Base-by-base conservation (phyloP, 2,113 vertebrate genomes). In the Microtus ochrogaster region DNA sequence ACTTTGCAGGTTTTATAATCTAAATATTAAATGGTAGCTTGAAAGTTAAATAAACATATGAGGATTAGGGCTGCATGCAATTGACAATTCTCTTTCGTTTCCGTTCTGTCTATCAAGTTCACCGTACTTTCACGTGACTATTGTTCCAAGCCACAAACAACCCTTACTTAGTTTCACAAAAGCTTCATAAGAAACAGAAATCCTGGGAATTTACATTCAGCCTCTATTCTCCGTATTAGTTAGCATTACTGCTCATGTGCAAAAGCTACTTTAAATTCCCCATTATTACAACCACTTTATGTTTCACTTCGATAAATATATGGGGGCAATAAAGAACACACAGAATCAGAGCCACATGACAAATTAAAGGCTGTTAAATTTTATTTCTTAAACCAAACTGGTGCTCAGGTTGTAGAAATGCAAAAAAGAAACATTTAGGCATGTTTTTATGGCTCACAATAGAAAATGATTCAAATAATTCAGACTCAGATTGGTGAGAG, bases 291-390 rank as follows among this genome's bases (percentile, higher is more conserved):
- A 72, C 91, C 96, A 93, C 95, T 97, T 98, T 97, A 98, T 97
- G 97, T 79, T 96, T 97, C 97, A 95, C 96, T 95, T 97, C 91
- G 95, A 92, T 97, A 97, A 98, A 98, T 97, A 97, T 97, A 98
- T 97, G 94, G 95, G 92, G 94, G 97, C 82, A 91, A 94, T 98
- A 98, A 98, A 98, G 96, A 89, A 41, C 90, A 97, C 94, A 97
- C 63, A 96, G 96, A 94, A 94, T 96, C 94, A 95, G 96, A 97
- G 96, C 89, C 92, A 97, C 96, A 97, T 96, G 96, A 97, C 95
- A 97, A 97, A 98, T 98, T 97, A 97, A 97, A 97, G 95, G 95
- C 92, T 97, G 94, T 98, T 97, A 98, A 97, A 95, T 97, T 98
- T 97, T 97, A 98, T 96, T 95, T 87, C 96, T 98, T 91, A 83